These are phyloP conservation scores for Rotaria macrura DNA, from an alignment of 2,888 invertebrate genomes.

Conservation along the genomic window DNA sequence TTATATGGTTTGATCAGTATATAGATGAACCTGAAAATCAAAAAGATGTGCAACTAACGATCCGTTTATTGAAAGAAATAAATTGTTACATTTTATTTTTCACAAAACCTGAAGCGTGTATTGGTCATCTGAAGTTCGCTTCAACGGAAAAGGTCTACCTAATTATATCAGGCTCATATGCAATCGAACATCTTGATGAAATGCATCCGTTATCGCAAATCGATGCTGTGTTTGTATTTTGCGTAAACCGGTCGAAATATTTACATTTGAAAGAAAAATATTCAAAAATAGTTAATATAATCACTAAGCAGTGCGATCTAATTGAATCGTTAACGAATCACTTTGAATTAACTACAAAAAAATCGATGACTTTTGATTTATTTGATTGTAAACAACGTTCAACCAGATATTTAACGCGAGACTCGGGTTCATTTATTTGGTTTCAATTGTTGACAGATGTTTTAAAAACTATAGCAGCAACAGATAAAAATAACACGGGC, in stretches of 20 bases:
- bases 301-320: not conserved
- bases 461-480: not conserved
- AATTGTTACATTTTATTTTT: slow-evolving; percentile 5
- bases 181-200: not conserved
- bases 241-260: not conserved
- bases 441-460: slow-evolving; percentile 4
- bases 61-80: not conserved
- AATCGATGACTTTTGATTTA: not conserved
- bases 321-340: not conserved
- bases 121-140: not conserved
- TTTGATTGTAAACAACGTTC: not conserved
- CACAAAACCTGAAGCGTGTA: not conserved
- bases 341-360: not conserved
- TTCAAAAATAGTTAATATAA: not conserved
- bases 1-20: not conserved
- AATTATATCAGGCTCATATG: not conserved
- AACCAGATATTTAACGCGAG: not conserved
- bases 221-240: not conserved
- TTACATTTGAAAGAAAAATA: not conserved
- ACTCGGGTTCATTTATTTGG: not conserved
- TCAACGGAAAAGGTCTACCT: not conserved
- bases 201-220: not conserved
- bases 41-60: not conserved
- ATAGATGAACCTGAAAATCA: not conserved
- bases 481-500: not conserved